Base-by-base conservation (phyloP, 2,888 invertebrate species). In the Thymelicus acteon region DNA sequence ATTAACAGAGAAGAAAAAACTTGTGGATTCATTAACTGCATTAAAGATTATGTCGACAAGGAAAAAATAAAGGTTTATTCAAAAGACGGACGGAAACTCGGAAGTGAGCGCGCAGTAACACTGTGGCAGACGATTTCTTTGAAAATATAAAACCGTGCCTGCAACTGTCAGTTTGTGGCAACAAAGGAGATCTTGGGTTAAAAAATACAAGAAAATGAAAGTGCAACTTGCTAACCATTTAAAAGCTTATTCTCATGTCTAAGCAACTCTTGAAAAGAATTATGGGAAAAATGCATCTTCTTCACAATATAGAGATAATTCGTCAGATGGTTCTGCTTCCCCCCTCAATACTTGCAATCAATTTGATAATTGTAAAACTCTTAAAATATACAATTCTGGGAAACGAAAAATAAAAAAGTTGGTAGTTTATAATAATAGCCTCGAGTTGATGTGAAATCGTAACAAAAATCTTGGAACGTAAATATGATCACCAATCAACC, bases 91-190 rank as follows among this genome's bases (percentile, higher is more conserved):
- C 37, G 37, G 13, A 58, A 58, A 37, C 58, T 39, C 60, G 67
- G 67, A 67, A 60, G 60, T 60, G 40, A 60, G 40, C 37, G 39
- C 15, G 39, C 49, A 37, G 60, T 24, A 10, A 2, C 40, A 2
- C 40, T 40, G 19, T 19, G 19, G 67, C 60, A 67, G 60, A 60
- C 5, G 49, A 60, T 47, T 37, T 67, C 58, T 67, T 58, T 66
- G 48, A 47, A 47, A 58, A 44, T 66, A 15, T 31, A 63, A 15
- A 19, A 60, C 48, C 67, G 10, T 19, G 60, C 52, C 37, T 58
- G 58, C 37, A 58, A 58, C 52, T 67, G 58, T 60, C 67, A 67
- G 60, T 60, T 48, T 60, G 19, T 15, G 31, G 60, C 60, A 52
- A 60, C 40, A 60, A 60, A 15, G 40, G 24, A 15, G n/a, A 15